Conservation (phyloP, 2,797 vertebrate species). For the Tragelaphus oryx region DNA sequence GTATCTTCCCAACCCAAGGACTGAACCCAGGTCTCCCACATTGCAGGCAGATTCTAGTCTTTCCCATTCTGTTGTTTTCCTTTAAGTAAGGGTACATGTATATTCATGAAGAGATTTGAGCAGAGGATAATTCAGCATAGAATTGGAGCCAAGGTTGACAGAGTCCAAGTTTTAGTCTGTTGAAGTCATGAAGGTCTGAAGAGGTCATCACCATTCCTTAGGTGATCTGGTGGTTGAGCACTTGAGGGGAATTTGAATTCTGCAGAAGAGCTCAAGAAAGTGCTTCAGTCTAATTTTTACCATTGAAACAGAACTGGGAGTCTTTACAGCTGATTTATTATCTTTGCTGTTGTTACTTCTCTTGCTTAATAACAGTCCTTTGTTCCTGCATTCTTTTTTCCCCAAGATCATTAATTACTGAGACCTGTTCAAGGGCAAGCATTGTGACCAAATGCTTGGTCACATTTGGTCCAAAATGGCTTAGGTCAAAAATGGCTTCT, state of each 20-base stretch:
- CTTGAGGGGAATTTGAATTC: background rate
- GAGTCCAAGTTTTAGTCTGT: background rate
- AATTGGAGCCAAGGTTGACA: background rate
- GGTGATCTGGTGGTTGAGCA: background rate
- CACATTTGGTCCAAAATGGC: background rate
- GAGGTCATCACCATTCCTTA: background rate
- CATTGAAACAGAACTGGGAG: background rate
- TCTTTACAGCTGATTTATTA: background rate
- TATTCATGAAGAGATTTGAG: background rate
- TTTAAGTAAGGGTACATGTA: background rate
- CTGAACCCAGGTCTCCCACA: background rate
- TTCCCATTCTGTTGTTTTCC: background rate
- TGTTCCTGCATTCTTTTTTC: background rate
- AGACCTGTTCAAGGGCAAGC: background rate
- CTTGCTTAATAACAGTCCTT: background rate
- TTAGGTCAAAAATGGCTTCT: background rate
- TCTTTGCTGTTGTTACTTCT: background rate
- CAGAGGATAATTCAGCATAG: background rate
- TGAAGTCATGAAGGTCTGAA: background rate
- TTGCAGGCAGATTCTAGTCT: background rate
- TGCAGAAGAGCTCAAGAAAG: background rate
- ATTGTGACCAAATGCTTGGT: background rate
- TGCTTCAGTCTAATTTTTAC: background rate
- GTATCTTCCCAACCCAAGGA: background rate
- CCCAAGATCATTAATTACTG: background rate